phyloP scores from a whole-genome alignment of 2,797 vertebrate species.

The Heterohyrax brucei region DNA sequence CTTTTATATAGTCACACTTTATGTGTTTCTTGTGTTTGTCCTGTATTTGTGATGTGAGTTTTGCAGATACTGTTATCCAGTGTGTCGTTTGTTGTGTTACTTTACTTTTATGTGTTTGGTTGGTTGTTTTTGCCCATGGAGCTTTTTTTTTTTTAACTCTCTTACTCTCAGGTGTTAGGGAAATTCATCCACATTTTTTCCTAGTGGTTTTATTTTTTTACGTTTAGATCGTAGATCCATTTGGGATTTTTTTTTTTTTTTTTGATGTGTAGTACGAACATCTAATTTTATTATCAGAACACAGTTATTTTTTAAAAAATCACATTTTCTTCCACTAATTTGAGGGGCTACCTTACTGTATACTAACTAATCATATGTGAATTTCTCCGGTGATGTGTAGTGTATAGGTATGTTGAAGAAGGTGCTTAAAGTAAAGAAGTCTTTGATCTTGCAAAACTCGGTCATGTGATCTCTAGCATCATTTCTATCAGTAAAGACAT shows the following conservation, averaged over 20 bases:
- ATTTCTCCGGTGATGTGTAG: background rate
- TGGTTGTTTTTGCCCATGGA: conserved; percentile 9
- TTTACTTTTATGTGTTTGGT: conserved; percentile 39
- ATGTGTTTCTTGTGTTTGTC: conserved; percentile 26
- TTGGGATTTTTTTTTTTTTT: conserved; percentile 1
- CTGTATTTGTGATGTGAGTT: background rate
- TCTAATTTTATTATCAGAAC: conserved; percentile 18
- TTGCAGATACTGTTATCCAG: background rate
- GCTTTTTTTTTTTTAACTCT: background rate
- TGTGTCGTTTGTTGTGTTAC: conserved; percentile 53
- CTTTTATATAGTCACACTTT: conserved; percentile 30
- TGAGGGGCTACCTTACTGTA: conserved; percentile 48
- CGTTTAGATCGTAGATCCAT: background rate
- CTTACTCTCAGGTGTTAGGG: conserved; percentile 3
- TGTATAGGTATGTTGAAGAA: too few species aligned
- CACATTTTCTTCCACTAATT: conserved; percentile 36
- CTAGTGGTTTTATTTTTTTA: conserved; percentile 6
- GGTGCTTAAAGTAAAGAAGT: too few species aligned
- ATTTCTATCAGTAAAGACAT: too few species aligned
- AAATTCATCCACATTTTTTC: conserved; percentile 42
- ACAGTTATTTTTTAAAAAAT: background rate
- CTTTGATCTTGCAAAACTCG: too few species aligned
- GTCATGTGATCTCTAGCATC: too few species aligned
- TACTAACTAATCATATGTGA: background rate
- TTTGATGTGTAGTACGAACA: conserved; percentile 18